phyloP scores from a whole-genome alignment of 2,113 vertebrate genomes.

The Centropus bengalensis region DNA sequence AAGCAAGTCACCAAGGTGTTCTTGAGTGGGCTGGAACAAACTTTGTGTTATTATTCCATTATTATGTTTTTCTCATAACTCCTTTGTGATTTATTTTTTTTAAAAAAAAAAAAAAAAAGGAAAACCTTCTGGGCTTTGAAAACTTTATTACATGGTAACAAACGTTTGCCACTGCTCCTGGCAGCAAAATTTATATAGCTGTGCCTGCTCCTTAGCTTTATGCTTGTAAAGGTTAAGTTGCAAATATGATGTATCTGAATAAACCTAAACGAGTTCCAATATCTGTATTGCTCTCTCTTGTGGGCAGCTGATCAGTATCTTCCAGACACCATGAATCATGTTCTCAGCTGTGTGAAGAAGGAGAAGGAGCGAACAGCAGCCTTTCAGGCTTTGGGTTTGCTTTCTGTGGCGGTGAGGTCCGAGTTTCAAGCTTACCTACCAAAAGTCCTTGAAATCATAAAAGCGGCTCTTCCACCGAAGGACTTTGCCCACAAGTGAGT shows the following conservation, averaged over 20 bases:
- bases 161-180: background rate
- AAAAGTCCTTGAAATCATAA: slow-evolving; percentile 96
- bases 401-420: slow-evolving; percentile 92
- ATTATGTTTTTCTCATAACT: background rate
- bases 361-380: slow-evolving; percentile 95
- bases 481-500: slow-evolving; percentile 98
- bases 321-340: slow-evolving; percentile 94
- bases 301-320: slow-evolving; percentile 91
- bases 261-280: background rate
- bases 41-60: background rate
- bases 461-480: slow-evolving; percentile 94
- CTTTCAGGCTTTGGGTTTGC: slow-evolving; percentile 94
- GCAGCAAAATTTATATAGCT: background rate
- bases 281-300: background rate
- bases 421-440: slow-evolving; percentile 94
- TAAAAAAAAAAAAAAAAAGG: background rate
- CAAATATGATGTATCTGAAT: background rate
- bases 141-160: background rate
- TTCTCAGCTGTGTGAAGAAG: slow-evolving; percentile 94
- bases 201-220: background rate
- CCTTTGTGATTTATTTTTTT: background rate
- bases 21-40: background rate
- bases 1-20: background rate
- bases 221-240: background rate
- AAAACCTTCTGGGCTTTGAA: background rate